Evolutionary conservation across 1,140 invertebrate species (phyloP).

Genomic region (Tetramorium alpestre): DNA sequence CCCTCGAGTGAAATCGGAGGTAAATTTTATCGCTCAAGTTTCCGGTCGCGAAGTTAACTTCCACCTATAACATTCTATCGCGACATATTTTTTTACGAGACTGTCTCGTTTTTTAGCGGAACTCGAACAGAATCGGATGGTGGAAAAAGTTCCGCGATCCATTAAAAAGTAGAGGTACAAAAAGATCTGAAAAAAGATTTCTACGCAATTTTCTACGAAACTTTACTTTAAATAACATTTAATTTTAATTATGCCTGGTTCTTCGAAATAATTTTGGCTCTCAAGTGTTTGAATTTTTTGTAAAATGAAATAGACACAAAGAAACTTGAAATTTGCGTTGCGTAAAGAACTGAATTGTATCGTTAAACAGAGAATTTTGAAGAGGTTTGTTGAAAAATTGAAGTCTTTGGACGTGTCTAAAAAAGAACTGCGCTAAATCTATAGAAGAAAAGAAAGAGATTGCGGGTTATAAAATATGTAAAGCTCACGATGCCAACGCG

Average conservation of each 20-base stretch:
- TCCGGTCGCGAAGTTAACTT: conserved; percentile 43
- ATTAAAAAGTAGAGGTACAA: neutral
- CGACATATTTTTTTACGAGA: conserved; percentile 35
- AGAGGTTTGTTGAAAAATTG: neutral
- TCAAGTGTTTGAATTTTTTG: neutral
- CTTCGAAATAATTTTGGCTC: neutral
- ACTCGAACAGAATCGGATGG: conserved; percentile 31
- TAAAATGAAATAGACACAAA: neutral
- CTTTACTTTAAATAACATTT: neutral
- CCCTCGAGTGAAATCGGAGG: conserved; percentile 49
- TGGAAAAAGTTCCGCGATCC: conserved; percentile 1
- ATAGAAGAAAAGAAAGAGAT: neutral
- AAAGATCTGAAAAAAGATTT: neutral
- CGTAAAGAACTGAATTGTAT: no score
- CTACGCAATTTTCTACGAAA: neutral
- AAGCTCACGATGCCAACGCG: neutral
- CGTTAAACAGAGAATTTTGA: neutral
- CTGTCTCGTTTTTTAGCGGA: neutral
- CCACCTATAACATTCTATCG: conserved; percentile 25
- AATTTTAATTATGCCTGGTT: conserved; percentile 1
- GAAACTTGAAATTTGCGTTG: neutral
- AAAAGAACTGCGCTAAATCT: neutral
- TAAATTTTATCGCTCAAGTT: conserved; percentile 73
- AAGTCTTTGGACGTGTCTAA: neutral
- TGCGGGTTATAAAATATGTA: neutral